These are phyloP conservation scores for Leucoptera coffeella DNA, from an alignment of 2,888 invertebrate species.

Conservation along the genomic window DNA sequence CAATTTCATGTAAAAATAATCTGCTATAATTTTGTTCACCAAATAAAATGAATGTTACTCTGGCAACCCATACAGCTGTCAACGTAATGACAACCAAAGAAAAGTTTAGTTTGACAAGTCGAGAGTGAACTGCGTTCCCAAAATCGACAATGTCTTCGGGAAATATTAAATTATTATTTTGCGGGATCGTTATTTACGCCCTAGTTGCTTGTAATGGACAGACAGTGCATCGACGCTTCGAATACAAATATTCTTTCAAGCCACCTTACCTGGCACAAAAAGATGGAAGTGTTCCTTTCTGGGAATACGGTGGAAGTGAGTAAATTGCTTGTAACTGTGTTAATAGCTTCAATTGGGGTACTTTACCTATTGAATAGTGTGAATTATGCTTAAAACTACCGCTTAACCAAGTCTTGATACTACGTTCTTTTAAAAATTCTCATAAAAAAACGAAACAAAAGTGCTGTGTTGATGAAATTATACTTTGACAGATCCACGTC, in stretches of 20 bases:
- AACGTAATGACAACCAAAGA: too few relatives aligned
- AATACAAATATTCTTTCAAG: constrained; percentile 98
- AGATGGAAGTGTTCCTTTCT: constrained; percentile 97
- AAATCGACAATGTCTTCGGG: constrained; percentile 23
- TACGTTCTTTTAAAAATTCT: background rate
- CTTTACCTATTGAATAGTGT: too few relatives aligned
- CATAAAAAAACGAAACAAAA: constrained; percentile 1
- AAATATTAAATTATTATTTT: constrained; percentile 18
- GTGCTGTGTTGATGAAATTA: constrained; percentile 1
- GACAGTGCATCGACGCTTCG: constrained; percentile 74
- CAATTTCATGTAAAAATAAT: too few relatives aligned
- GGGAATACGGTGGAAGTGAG: constrained; percentile 98
- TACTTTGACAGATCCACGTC: constrained; percentile 35
- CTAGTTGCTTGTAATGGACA: constrained; percentile 34
- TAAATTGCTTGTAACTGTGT: too few relatives aligned
- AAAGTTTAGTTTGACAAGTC: background rate
- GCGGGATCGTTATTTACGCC: constrained; percentile 21
- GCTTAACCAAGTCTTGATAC: too few relatives aligned
- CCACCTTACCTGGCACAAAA: constrained; percentile 98
- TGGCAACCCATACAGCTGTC: too few relatives aligned
- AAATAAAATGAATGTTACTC: too few relatives aligned
- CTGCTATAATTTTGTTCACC: too few relatives aligned
- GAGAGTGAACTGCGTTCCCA: background rate
- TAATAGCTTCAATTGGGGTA: too few relatives aligned
- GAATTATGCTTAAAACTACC: too few relatives aligned